Evolutionary conservation across 92 coral and sea anemone species (phyloP), one percentile per base, ranked within the genome.

Genomic region (Phenganax stokvisi): DNA sequence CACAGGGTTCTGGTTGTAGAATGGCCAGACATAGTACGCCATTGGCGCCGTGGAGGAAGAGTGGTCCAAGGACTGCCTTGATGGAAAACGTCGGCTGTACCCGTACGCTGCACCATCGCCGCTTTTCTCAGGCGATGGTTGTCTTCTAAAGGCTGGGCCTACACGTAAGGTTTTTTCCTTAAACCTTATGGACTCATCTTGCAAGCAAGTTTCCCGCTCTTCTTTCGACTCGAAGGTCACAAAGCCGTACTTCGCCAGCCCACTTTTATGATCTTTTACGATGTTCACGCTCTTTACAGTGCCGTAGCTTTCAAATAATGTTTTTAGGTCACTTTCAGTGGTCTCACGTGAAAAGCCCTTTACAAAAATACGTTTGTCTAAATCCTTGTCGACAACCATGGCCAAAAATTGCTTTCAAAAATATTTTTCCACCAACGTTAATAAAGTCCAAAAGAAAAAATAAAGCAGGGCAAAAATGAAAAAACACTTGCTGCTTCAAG

Each of bases 191-290:
- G 81, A 85, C 57, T 91, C 91, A 56, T 96, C 90, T 60, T 92
- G 92, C 30, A 90, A 91, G 64, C 89, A 88, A 51, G 83, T 84
- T 51, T 96, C 97, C 61, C 91, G 97, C 60, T 81, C 91, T 54
- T 96, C 97, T 86, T 96, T 93, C 31, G 92, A 90, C 61, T 96
- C 99, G 88, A 96, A 96, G 27, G 99, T 96, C 56, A 96, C 92
- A 84, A 96, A 96, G 65, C 96, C 99, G 57, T 96, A 96, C 77
- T 92, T 96, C 87, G 97, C 92, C 72, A 91, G 88, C 47, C 99
- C 99, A 87, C 90, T 90, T 83, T 92, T 91, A 31, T 65, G 83
- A 83, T 96, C 99, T 72, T 90, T 89, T 15, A 96, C 99, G 72
- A 96, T 93, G 80, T 96, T 96, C 80, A 90, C 89, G 72, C 90